Percentiles rank a stretch among this genome's conserved stretches.
Evolutionary conservation across 2,888 invertebrate genomes (phyloP).

Genomic region (Megaustenia siamemsis): DNA sequence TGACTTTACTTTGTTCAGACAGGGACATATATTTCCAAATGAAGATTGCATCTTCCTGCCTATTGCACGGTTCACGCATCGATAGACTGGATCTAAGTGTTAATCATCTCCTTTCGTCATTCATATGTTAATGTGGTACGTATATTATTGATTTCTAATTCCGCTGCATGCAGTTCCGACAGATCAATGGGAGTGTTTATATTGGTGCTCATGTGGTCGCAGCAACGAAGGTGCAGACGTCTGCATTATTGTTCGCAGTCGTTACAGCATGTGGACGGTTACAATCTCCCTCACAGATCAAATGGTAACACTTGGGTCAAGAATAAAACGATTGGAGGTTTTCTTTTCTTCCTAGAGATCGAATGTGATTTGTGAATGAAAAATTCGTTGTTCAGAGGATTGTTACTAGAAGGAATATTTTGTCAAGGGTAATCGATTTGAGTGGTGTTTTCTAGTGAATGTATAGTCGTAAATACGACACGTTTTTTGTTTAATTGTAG

Average conservation of each 20-base stretch:
- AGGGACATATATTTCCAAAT: too few relatives aligned
- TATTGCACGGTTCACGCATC: not conserved
- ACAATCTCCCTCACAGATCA: not conserved
- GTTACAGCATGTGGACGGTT: not conserved
- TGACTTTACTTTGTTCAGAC: too few relatives aligned
- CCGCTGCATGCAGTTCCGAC: not conserved
- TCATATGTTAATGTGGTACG: not conserved
- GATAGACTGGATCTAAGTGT: not conserved
- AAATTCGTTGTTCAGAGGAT: too few relatives aligned
- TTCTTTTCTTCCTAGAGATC: too few relatives aligned
- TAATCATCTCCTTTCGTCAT: not conserved
- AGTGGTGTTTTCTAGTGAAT: too few relatives aligned
- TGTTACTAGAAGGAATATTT: too few relatives aligned
- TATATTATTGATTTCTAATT: slow-evolving; percentile 4
- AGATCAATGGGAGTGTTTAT: not conserved
- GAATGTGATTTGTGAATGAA: not conserved
- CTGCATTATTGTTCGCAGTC: not conserved
- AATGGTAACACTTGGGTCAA: not conserved
- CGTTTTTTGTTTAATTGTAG: too few relatives aligned
- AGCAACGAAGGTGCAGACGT: not conserved
- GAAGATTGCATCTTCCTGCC: too few relatives aligned
- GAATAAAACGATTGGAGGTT: not conserved
- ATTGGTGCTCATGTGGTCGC: not conserved
- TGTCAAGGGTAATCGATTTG: too few relatives aligned
- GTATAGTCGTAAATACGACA: too few relatives aligned